These are phyloP conservation scores for Periophthalmodon schlosseri DNA, from an alignment of 2,113 vertebrate species.

Conservation along the genomic window DNA sequence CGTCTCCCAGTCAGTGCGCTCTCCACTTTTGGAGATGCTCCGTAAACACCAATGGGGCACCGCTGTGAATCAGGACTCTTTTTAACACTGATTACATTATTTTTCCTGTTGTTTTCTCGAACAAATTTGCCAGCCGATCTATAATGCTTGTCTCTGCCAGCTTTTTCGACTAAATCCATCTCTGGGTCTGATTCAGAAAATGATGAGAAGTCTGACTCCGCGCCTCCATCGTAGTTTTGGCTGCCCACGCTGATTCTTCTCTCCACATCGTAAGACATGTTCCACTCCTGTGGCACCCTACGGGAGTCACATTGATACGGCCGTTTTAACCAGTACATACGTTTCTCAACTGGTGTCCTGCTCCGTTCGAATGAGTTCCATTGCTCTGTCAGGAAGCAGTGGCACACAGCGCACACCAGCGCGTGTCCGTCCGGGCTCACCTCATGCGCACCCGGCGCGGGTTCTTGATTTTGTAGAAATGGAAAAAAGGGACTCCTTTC, in stretches of 20 bases:
- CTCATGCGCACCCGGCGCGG: conserved; percentile 89
- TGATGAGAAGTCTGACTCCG: conserved; percentile 86
- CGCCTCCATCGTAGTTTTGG: conserved; percentile 73
- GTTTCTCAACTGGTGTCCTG: conserved; percentile 91
- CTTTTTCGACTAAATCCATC: conserved; percentile 68
- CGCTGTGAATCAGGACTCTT: conserved; percentile 74
- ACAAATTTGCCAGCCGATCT: conserved; percentile 51
- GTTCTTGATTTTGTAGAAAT: conserved; percentile 91
- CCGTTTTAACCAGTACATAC: conserved; percentile 95
- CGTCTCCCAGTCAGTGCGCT: conserved; percentile 50
- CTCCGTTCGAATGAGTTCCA: conserved; percentile 94
- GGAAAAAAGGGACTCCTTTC: conserved; percentile 87
- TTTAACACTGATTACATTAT: conserved; percentile 70
- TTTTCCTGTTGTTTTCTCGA: conserved; percentile 64
- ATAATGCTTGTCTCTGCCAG: conserved; percentile 65
- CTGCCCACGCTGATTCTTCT: conserved; percentile 66
- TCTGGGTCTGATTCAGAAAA: conserved; percentile 84
- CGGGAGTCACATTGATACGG: conserved; percentile 89
- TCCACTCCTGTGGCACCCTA: conserved; percentile 83
- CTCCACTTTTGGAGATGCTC: conserved; percentile 64
- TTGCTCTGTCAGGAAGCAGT: conserved; percentile 92
- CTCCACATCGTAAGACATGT: conserved; percentile 80
- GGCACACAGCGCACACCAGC: conserved; percentile 91
- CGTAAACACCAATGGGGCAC: conserved; percentile 64
- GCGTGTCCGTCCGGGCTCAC: conserved; percentile 84